Percentiles rank a stretch among this genome's conserved stretches.
Evolutionary conservation across 2,113 vertebrate species (phyloP).

Genomic region (Nycticorax nycticorax): DNA sequence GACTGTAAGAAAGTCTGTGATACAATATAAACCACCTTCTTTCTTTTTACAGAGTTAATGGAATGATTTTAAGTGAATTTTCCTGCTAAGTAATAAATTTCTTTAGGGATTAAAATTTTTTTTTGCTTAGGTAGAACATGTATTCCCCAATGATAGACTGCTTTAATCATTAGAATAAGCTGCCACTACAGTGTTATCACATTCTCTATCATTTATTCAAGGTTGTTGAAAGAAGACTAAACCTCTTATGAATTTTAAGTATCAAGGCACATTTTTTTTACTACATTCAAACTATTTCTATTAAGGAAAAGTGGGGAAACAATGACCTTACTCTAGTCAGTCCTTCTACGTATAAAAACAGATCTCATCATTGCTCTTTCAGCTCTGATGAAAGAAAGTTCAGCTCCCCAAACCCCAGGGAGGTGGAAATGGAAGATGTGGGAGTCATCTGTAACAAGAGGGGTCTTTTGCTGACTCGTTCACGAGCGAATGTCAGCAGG

Average conservation of each 20-base stretch:
- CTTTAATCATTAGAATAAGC: slow-evolving; percentile 58
- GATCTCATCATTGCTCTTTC: neutral
- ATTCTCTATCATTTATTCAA: slow-evolving; percentile 52
- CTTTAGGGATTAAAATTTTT: neutral
- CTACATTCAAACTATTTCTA: neutral
- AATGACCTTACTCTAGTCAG: neutral
- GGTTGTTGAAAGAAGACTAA: slow-evolving; percentile 36
- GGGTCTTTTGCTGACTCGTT: neutral
- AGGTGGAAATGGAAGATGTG: neutral
- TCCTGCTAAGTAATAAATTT: neutral
- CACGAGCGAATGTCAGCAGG: neutral
- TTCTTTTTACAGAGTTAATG: slow-evolving; percentile 12
- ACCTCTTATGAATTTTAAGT: slow-evolving; percentile 49
- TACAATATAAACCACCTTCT: neutral
- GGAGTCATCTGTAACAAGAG: neutral
- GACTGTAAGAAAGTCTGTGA: neutral
- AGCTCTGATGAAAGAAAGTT: neutral
- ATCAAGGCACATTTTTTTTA: neutral
- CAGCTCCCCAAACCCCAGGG: neutral
- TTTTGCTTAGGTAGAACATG: slow-evolving; percentile 43
- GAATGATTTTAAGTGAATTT: slow-evolving; percentile 31
- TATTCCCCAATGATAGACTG: slow-evolving; percentile 17
- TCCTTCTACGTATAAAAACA: neutral
- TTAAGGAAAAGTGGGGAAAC: neutral
- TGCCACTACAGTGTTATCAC: neutral